Base-by-base conservation (phyloP, 2,797 vertebrate species). In the Xenopus petersii region DNA sequence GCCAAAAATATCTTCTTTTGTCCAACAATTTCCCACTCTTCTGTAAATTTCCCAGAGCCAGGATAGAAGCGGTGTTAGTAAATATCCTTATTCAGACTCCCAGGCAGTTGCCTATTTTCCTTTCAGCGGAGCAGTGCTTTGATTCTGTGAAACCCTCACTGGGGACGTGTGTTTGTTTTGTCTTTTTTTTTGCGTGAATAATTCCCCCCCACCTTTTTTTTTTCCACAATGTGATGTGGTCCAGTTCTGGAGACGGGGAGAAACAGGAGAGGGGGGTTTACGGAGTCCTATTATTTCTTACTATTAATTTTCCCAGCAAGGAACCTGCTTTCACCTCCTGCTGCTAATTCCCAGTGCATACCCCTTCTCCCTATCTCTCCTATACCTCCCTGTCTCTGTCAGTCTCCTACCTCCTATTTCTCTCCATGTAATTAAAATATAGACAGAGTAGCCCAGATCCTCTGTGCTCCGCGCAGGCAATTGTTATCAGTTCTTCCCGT, bases 231-330 rank as follows among this genome's bases (percentile, higher is more conserved):
- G 21, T 64, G 64, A 49, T 67, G 59, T 58, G 61, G 71, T 79
- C 76, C 76, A 56, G 67, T 64, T 60, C 26, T 58, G 71, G 67
- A 74, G 71, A 71, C 67, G 76, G 67, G 55, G 77, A 69, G 76
- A 65, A 12, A 36, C 70, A 42, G 36, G 17, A 61, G 55, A 30
- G 60, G 62, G 55, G 66, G 75, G 75, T 36, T 56, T 47, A 66
- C n/a, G 5, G 11, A 67, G n/a, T 49, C 10, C 33, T 24, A 21
- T 21, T 30, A 30, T 62, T 54, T 49, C 69, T 62, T 71, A 61
- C 16, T 71, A 66, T 67, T 67, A 62, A 56, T 64, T 68, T 67
- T 55, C 73, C 21, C 47, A 46, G 54, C 59, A 58, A 68, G 59
- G 55, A 65, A 68, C 55, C 71, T 60, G 72, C 56, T 51, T 67